Evolutionary conservation across 1,140 invertebrate species (phyloP).

Genomic region (Sinella curviseta): DNA sequence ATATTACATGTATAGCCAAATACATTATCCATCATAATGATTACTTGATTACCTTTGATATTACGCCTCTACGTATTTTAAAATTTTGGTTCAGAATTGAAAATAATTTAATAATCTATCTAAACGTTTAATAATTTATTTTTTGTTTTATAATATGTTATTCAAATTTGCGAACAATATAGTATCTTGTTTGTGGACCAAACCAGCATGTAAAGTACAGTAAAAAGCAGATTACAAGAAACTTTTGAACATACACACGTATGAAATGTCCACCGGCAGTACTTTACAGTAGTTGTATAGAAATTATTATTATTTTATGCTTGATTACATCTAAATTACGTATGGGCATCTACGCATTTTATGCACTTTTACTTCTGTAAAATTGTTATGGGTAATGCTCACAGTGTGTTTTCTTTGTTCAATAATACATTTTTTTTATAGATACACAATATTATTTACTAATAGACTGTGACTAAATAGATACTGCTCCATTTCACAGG

Average conservation of each 20-base stretch:
- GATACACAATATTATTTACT: background rate
- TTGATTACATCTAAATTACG: too few relatives aligned
- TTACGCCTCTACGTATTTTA: too few relatives aligned
- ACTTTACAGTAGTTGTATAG: too few relatives aligned
- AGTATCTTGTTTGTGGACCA: background rate
- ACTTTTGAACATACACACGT: too few relatives aligned
- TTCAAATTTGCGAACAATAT: background rate
- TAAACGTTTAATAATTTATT: too few relatives aligned
- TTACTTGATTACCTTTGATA: too few relatives aligned
- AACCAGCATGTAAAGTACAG: background rate
- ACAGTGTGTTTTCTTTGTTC: background rate
- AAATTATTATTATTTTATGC: too few relatives aligned
- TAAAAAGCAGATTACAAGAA: too few relatives aligned
- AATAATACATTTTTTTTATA: background rate
- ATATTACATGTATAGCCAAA: background rate
- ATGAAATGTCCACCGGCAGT: too few relatives aligned
- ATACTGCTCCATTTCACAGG: background rate
- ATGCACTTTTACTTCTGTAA: background rate
- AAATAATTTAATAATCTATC: background rate
- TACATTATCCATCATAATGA: background rate
- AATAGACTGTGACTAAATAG: slow-evolving; percentile 1
- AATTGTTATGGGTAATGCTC: background rate
- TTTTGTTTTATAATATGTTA: background rate
- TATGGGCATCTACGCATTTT: too few relatives aligned
- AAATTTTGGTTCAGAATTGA: background rate